Evolutionary conservation across 1,140 invertebrate genomes (phyloP), one percentile per base, ranked within the genome.

Genomic region (Trachymyrmex septentrionalis): DNA sequence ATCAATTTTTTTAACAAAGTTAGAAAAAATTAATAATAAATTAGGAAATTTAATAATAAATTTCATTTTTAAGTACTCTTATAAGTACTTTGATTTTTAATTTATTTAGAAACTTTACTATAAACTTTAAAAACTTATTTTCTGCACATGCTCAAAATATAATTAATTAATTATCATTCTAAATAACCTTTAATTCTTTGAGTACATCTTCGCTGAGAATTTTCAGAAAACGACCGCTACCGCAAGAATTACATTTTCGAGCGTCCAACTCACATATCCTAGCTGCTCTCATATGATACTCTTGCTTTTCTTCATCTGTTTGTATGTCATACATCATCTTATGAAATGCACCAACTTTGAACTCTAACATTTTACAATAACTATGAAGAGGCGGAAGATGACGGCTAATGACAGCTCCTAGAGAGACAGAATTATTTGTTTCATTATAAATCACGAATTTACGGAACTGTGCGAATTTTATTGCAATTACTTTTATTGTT

Each of bases 341-440:
- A 27, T 93, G 89, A 86, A 96, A 96, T 0, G 92, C 75, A 0
- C 92, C 55, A 21, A 94, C 93, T 16, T 94, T 93, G 80, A 96
- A 96, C 55, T 95, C 94, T 88, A 96, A 92, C 34, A 95, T 95
- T 12, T 95, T 96, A 80, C 96, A 96, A 38, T 95, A 95, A 2
- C 96, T 95, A 76, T 77, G 63, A 75, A 24, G 12, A 57, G 55
- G n/a, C 6, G 7, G 6, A 0, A 6, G 6, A 2, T 44, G 2
- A 67, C 2, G 66, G 2, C 12, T 27, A 59, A 44, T 0, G 7
- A 1, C 1, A 30, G 10, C 1, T 50, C 1, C 75, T 78, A 30
- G 1, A 34, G 66, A 30, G 3, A 7, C 2, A 57, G n/a, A 21
- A 21, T 21, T 64, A 61, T 72, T 73, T 21, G 5, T 0, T 21